Conservation (phyloP, 2,113 vertebrate species). For the Euleptes europaea region DNA sequence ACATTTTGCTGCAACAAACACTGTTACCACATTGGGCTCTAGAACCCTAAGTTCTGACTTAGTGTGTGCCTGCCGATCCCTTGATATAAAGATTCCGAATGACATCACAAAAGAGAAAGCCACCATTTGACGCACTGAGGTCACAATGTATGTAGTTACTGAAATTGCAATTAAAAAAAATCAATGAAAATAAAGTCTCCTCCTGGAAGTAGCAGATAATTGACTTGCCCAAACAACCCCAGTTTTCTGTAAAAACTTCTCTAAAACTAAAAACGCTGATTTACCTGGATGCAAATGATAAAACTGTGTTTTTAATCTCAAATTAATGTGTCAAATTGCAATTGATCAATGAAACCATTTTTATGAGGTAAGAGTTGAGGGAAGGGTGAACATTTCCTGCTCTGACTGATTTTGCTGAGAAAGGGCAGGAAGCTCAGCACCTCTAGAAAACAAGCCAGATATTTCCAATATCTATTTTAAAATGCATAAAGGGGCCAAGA, state of each 20-base stretch:
- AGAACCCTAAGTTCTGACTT: slow-evolving; percentile 34
- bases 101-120: slow-evolving; percentile 40
- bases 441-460: background rate
- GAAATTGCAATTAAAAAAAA: slow-evolving; percentile 38
- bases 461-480: slow-evolving; percentile 18
- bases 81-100: slow-evolving; percentile 43
- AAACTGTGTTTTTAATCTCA: slow-evolving; percentile 27
- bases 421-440: background rate
- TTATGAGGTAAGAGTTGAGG: slow-evolving; percentile 15
- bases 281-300: slow-evolving; percentile 19
- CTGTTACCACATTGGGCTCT: too few relatives aligned
- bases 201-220: slow-evolving; percentile 33
- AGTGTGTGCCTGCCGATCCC: slow-evolving; percentile 3
- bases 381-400: background rate
- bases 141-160: background rate
- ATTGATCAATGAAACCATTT: slow-evolving; percentile 24
- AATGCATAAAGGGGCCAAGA: background rate
- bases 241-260: slow-evolving; percentile 17
- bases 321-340: slow-evolving; percentile 16
- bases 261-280: slow-evolving; percentile 24
- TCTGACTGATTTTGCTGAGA: background rate
- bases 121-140: too few relatives aligned
- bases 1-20: too few relatives aligned
- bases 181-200: slow-evolving; percentile 32
- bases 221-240: slow-evolving; percentile 44